Evolutionary conservation across 2,113 vertebrate genomes (phyloP), one percentile per base, ranked within the genome.

Genomic region (Alethe diademata): DNA sequence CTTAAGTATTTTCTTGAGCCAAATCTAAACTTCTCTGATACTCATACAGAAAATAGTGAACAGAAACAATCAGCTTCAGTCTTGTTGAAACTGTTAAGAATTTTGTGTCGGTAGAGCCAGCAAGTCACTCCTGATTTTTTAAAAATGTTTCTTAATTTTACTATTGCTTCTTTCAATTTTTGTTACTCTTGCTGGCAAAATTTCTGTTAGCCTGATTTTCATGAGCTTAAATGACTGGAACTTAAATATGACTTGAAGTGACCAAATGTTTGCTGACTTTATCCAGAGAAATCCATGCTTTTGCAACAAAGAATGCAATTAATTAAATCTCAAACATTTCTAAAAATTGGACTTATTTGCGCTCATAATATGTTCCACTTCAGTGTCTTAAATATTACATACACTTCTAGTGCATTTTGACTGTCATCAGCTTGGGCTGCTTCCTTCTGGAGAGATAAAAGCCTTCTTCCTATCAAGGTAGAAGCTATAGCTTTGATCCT

Each of bases 391-490:
- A 95, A 94, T 81, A 81, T 56, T 89, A 23, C 35, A 75, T 71
- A 42, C 14, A 47, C 38, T 92, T 83, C 33, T 86, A 86, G 28
- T 31, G n/a, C 43, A 50, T 22, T 89, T 42, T 60, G 36, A 45
- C 36, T 71, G 19, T 64, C 6, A 0, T 56, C 47, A 67, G 31
- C 51, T 92, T 71, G 76, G 65, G 40, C 38, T 71, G 72, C 42
- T 86, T 90, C 79, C 35, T 86, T 92, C 42, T 86, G 56, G 26
- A 88, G 64, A 70, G 72, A 66, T 76, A 90, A 96, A 93, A 93
- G 48, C 56, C 51, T 86, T 74, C 42, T 86, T 83, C 42, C 75
- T 80, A 35, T 86, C 88, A 95, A 92, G 95, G 94, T 93, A 45
- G 43, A 45, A 20, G 43, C 43, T 43, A 93, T 78, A 92, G 35